phyloP scores from a whole-genome alignment of 2,888 invertebrate species.

The Julus scandinavius region DNA sequence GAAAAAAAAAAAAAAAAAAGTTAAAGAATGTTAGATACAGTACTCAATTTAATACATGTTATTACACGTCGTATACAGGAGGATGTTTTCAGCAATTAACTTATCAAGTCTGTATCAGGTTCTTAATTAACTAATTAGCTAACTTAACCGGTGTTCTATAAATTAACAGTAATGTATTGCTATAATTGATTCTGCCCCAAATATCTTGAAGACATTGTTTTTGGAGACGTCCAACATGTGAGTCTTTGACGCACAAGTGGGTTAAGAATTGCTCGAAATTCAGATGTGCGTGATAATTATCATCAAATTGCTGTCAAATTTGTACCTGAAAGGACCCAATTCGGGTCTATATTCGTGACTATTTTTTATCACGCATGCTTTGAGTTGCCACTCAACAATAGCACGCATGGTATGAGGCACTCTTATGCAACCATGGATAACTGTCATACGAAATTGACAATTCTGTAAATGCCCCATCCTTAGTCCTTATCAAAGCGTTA shows the following conservation, averaged over 20 bases:
- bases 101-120: too few relatives aligned
- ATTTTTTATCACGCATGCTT: constrained; percentile 5
- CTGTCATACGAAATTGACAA: constrained; percentile 3
- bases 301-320: constrained; percentile 13
- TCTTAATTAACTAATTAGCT: too few relatives aligned
- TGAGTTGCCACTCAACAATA: constrained; percentile 1
- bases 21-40: neutral
- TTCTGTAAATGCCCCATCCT: neutral
- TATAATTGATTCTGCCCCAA: too few relatives aligned
- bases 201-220: too few relatives aligned
- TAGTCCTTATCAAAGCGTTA: neutral
- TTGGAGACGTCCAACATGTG: too few relatives aligned
- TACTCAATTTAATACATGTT: neutral
- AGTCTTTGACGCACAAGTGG: neutral
- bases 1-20: neutral
- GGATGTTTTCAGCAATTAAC: too few relatives aligned
- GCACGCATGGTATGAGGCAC: constrained; percentile 22
- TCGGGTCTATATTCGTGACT: neutral
- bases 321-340: neutral
- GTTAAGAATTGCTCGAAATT: neutral
- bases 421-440: neutral
- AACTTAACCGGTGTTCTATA: too few relatives aligned
- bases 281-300: constrained; percentile 22
- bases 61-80: too few relatives aligned
- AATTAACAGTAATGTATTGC: too few relatives aligned